Percentiles rank a stretch among this genome's conserved stretches.
These are phyloP conservation scores for Clarias magur DNA, from an alignment of 2,113 vertebrate genomes.

Conservation along the genomic window DNA sequence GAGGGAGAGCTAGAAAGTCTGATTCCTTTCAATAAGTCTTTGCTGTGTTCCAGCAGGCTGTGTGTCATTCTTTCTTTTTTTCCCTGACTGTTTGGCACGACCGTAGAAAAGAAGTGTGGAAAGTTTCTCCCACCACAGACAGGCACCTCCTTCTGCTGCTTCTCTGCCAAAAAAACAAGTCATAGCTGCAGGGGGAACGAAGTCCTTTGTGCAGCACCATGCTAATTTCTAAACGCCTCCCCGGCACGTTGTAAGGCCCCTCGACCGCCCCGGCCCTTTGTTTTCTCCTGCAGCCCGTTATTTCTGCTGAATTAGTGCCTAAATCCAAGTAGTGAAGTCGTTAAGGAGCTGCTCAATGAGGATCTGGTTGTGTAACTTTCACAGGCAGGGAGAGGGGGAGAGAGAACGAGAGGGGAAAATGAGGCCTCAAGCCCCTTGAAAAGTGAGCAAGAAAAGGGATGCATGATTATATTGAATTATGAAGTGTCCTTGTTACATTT, in stretches of 20 bases:
- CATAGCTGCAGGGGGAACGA: slow-evolving; percentile 68
- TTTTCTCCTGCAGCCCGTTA: slow-evolving; percentile 84
- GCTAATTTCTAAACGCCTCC: slow-evolving; percentile 92
- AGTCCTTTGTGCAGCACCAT: slow-evolving; percentile 79
- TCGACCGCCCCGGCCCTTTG: slow-evolving; percentile 78
- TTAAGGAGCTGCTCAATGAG: slow-evolving; percentile 80
- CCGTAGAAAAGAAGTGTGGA: slow-evolving; percentile 65
- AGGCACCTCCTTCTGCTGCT: slow-evolving; percentile 64
- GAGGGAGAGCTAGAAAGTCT: neutral
- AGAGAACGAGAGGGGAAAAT: neutral
- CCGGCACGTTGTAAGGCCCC: slow-evolving; percentile 88
- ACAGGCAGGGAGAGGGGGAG: slow-evolving; percentile 22
- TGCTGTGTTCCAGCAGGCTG: neutral
- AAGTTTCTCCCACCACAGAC: slow-evolving; percentile 67
- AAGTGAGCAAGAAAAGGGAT: neutral
- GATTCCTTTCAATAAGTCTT: neutral
- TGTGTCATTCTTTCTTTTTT: slow-evolving; percentile 45
- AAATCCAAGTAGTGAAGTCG: slow-evolving; percentile 78
- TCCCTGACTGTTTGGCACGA: neutral
- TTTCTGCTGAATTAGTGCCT: slow-evolving; percentile 96
- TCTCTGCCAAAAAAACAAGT: slow-evolving; percentile 58
- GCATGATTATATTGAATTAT: neutral
- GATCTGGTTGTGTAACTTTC: slow-evolving; percentile 77
- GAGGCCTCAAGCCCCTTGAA: neutral
- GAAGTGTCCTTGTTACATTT: neutral